Percentiles rank a stretch among this genome's conserved stretches.
Evolutionary conservation across 2,797 vertebrate genomes (phyloP).

Genomic region (Cichlasoma orientale): DNA sequence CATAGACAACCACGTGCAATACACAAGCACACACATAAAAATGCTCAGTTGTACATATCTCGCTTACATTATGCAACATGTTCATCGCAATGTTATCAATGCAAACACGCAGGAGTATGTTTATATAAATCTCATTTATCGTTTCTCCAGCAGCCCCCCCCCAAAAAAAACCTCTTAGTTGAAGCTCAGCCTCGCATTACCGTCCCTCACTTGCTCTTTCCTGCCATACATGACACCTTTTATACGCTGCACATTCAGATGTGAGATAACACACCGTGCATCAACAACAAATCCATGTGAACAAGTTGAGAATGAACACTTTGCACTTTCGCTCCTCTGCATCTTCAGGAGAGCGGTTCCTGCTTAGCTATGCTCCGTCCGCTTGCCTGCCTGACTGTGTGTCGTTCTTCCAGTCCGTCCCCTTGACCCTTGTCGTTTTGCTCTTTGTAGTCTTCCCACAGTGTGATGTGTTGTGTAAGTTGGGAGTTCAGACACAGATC

Average conservation of each 20-base stretch:
- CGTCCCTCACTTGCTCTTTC: conserved; percentile 27
- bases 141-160: conserved; percentile 18
- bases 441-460: conserved; percentile 30
- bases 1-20: conserved; percentile 61
- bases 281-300: conserved; percentile 41
- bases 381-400: conserved; percentile 47
- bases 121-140: conserved; percentile 47
- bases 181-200: conserved; percentile 33
- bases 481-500: conserved; percentile 42
- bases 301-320: conserved; percentile 69
- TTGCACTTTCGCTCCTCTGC: conserved; percentile 81
- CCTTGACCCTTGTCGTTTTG: conserved; percentile 6
- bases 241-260: conserved; percentile 59
- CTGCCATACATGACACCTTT: conserved; percentile 60
- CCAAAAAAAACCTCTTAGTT: conserved; percentile 18
- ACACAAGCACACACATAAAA: conserved; percentile 68
- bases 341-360: conserved; percentile 64
- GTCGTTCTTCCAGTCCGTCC: conserved; percentile 35
- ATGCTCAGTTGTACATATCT: conserved; percentile 66
- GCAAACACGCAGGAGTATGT: conserved; percentile 62
- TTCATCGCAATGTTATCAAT: conserved; percentile 67
- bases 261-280: conserved; percentile 40
- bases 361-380: conserved; percentile 36
- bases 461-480: conserved; percentile 43
- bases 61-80: conserved; percentile 72